phyloP scores from a whole-genome alignment of 1,140 invertebrate genomes.

The Bombus difficillimus region DNA sequence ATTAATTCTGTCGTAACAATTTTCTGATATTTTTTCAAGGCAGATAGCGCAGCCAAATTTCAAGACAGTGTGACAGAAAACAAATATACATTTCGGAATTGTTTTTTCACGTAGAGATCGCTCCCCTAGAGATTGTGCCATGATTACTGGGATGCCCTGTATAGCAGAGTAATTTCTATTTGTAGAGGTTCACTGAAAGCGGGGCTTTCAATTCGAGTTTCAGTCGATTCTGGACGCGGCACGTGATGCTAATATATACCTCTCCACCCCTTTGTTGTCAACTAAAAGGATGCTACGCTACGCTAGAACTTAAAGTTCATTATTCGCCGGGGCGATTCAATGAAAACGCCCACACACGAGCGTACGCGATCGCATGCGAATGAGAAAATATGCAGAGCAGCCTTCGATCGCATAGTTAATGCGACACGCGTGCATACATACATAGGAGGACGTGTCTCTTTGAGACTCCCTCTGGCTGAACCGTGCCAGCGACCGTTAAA shows the following conservation, averaged over 20 bases:
- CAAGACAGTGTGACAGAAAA: too few relatives aligned
- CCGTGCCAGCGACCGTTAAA: slow-evolving; percentile 31
- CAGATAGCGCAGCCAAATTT: too few relatives aligned
- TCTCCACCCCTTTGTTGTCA: slow-evolving; percentile 31
- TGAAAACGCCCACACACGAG: slow-evolving; percentile 30
- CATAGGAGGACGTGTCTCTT: slow-evolving; percentile 4
- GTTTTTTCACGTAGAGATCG: too few relatives aligned
- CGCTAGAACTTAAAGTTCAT: slow-evolving; percentile 42
- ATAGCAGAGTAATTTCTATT: slow-evolving; percentile 12
- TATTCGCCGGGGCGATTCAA: slow-evolving; percentile 39
- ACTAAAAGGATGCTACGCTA: slow-evolving; percentile 17
- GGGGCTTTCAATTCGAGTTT: not conserved
- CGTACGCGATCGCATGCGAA: slow-evolving; percentile 20
- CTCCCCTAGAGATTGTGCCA: too few relatives aligned
- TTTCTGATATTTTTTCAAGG: too few relatives aligned
- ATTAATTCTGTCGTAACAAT: too few relatives aligned
- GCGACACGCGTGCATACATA: slow-evolving; percentile 24
- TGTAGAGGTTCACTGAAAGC: slow-evolving; percentile 14
- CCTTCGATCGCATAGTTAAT: slow-evolving; percentile 48
- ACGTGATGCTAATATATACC: slow-evolving; percentile 26
- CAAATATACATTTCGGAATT: too few relatives aligned
- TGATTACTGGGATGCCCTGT: not conserved
- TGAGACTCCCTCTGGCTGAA: not conserved
- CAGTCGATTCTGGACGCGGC: not conserved
- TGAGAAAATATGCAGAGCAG: slow-evolving; percentile 44